phyloP scores from a whole-genome alignment of 2,888 invertebrate species.

The Lycaena phlaeas region DNA sequence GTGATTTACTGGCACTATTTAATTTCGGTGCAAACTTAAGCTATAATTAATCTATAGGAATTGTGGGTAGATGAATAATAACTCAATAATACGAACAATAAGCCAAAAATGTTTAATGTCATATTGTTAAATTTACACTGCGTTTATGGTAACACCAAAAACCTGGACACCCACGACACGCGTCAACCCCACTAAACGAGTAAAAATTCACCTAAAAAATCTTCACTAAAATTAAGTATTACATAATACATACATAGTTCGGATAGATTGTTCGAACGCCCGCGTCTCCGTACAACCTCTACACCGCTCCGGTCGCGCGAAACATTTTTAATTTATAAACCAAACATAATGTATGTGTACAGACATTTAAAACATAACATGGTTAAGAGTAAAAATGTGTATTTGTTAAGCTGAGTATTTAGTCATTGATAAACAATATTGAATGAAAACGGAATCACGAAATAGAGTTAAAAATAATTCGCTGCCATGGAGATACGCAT shows the following conservation, averaged over 20 bases:
- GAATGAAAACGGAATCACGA: no score
- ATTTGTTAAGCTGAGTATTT: no score
- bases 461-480: no score
- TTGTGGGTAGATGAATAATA: conserved; percentile 29
- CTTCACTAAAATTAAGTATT: conserved; percentile 54
- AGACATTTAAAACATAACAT: no score
- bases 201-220: conserved; percentile 67
- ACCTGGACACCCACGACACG: conserved; percentile 50
- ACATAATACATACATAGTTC: conserved; percentile 45
- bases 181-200: conserved; percentile 58
- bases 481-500: no score
- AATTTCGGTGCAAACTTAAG: no score
- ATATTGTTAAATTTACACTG: conserved; percentile 70
- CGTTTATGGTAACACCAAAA: conserved; percentile 63
- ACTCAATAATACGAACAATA: conserved; percentile 66
- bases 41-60: no score
- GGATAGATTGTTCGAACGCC: conserved; percentile 36
- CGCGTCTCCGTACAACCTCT: conserved; percentile 16
- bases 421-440: no score
- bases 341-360: no score
- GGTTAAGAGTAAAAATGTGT: no score
- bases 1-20: no score
- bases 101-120: conserved; percentile 73
- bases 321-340: background rate
- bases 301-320: background rate